Evolutionary conservation across 1,140 invertebrate genomes (phyloP).

Genomic region (Heterodera schachtii): DNA sequence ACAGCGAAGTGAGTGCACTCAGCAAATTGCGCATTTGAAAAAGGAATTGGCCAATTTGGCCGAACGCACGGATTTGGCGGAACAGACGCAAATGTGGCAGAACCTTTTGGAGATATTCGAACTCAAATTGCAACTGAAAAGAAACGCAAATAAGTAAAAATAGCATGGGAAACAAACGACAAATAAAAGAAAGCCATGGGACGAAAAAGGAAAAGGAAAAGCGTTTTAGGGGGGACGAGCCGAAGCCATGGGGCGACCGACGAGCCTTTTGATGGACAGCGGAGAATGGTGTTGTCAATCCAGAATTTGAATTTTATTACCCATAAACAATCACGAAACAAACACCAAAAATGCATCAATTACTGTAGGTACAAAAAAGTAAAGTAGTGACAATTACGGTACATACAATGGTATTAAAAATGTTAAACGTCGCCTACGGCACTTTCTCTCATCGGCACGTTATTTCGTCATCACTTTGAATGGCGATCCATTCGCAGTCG

Average conservation of each 20-base stretch:
- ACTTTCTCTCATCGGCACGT: background rate
- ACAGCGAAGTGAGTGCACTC: slow-evolving; percentile 32
- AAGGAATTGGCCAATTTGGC: slow-evolving; percentile 24
- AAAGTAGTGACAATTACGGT: too few species aligned
- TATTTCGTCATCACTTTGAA: slow-evolving; percentile 23
- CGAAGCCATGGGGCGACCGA: slow-evolving; percentile 28
- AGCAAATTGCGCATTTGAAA: slow-evolving; percentile 30
- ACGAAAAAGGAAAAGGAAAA: background rate
- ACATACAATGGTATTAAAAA: too few species aligned
- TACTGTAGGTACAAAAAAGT: too few species aligned
- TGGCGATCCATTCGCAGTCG: slow-evolving; percentile 28
- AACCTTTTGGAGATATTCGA: slow-evolving; percentile 49
- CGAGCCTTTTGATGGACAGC: slow-evolving; percentile 9
- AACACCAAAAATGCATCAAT: background rate
- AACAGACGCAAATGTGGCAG: slow-evolving; percentile 51
- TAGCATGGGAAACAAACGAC: background rate
- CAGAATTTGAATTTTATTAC: too few species aligned
- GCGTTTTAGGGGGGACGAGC: slow-evolving; percentile 14
- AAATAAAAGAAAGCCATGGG: background rate
- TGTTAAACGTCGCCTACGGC: too few species aligned
- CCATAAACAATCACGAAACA: background rate
- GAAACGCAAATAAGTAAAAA: slow-evolving; percentile 9
- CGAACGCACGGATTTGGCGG: slow-evolving; percentile 17
- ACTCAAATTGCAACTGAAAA: slow-evolving; percentile 35
- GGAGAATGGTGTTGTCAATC: too few species aligned